These are phyloP conservation scores for Triplophysa tibetana DNA, from an alignment of 2,113 vertebrate genomes.

Conservation along the genomic window DNA sequence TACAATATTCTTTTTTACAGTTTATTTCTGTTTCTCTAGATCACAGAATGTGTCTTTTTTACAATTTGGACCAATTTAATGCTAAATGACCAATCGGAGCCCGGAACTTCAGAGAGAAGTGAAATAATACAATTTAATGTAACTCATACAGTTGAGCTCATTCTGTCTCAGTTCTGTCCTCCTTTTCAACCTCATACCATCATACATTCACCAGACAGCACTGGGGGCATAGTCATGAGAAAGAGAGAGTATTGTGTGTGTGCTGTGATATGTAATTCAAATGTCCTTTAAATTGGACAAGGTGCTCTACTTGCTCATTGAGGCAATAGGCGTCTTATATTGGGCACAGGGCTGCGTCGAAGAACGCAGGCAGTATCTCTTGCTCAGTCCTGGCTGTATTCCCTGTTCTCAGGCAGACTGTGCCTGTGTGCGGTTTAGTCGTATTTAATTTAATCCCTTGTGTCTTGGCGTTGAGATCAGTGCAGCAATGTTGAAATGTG, in stretches of 20 bases:
- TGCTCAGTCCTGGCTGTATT: constrained; percentile 21
- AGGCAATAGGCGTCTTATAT: constrained; percentile 23
- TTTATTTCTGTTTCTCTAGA: too few species aligned
- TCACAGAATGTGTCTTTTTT: too few species aligned
- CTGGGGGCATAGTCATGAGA: constrained; percentile 18
- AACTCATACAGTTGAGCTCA: neutral
- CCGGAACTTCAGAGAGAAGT: neutral
- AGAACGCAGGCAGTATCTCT: neutral
- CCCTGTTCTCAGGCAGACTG: constrained; percentile 27
- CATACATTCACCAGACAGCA: neutral
- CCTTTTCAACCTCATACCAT: constrained; percentile 2
- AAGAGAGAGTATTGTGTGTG: neutral
- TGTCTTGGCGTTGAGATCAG: constrained; percentile 33
- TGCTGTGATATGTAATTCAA: neutral
- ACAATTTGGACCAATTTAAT: too few species aligned
- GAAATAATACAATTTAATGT: neutral
- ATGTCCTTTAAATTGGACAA: constrained; percentile 28
- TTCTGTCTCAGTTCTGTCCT: constrained; percentile 18
- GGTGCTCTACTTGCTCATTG: constrained; percentile 47
- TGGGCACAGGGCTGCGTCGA: constrained; percentile 24
- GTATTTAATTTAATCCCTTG: constrained; percentile 33
- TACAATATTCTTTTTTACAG: too few species aligned
- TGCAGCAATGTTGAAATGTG: constrained; percentile 32
- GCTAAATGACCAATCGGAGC: too few species aligned
- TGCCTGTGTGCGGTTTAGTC: constrained; percentile 29